These are phyloP conservation scores for Pelobates fuscus DNA, from an alignment of 2,113 vertebrate genomes.

Conservation along the genomic window DNA sequence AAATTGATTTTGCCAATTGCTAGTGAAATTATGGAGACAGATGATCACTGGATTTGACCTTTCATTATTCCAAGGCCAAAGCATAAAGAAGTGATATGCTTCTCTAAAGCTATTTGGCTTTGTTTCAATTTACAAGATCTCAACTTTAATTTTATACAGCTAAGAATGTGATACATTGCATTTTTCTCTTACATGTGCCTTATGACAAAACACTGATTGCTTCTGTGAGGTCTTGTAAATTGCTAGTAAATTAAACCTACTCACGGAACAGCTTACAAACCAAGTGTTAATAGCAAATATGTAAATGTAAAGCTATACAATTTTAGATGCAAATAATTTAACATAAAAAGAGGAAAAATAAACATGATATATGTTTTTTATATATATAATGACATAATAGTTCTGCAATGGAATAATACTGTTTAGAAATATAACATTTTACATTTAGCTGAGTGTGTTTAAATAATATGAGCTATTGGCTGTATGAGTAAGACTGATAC, in stretches of 20 bases:
- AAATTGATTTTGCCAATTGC: slow-evolving; percentile 74
- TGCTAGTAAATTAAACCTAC: background rate
- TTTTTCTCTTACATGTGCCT: slow-evolving; percentile 20
- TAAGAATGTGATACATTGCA: background rate
- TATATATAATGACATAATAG: too few species aligned
- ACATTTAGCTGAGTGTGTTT: too few species aligned
- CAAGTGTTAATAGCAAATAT: background rate
- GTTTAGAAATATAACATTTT: too few species aligned
- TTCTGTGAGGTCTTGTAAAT: background rate
- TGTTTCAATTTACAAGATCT: slow-evolving; percentile 63
- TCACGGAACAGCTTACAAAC: background rate
- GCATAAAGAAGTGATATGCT: slow-evolving; percentile 51
- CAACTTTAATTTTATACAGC: slow-evolving; percentile 54
- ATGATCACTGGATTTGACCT: slow-evolving; percentile 61
- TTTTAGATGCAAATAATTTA: background rate
- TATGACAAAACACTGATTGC: slow-evolving; percentile 1
- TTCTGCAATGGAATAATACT: too few species aligned
- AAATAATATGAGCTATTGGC: too few species aligned
- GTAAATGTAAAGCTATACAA: background rate
- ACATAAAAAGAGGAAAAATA: background rate
- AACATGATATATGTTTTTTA: too few species aligned
- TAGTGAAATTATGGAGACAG: slow-evolving; percentile 72
- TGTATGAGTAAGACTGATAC: too few species aligned
- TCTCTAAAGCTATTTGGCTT: slow-evolving; percentile 54
- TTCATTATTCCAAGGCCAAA: slow-evolving; percentile 66